Base-by-base conservation (phyloP, 2,888 invertebrate species). In the Aproaerema taeniolella region DNA sequence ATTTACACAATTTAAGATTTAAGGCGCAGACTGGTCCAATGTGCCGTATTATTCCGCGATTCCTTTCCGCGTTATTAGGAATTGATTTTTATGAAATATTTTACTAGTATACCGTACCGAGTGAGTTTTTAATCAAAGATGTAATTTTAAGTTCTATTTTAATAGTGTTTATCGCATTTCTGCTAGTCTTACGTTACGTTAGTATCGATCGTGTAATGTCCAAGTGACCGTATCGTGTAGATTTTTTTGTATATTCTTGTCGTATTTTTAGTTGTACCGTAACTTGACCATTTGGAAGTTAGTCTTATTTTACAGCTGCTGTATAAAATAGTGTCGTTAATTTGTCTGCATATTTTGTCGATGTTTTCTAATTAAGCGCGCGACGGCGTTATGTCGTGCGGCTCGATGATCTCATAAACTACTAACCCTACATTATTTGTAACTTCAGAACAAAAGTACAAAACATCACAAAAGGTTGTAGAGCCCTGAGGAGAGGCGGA, bases 121-220 rank as follows among this genome's bases (percentile, higher is more conserved):
- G 83, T 83, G 83, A 83, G 80, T 82, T 82, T 76, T 75, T 59
- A 77, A 83, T 82, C 86, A 85, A 86, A 85, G 86, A 86, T 85
- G 75, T 85, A 82, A 76, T 55, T 77, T 81, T 81, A 83, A 79
- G 79, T 82, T 85, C 68, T 68, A 71, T 63, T 69, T 74, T 70
- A 62, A 65, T 83, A 82, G 82, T 83, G 71, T 80, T 78, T 80
- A 82, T 81, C 74, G 81, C 86, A 82, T 85, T 85, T 86, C 82
- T 74, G 69, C 86, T 86, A 86, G 86, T 86, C 86, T 85, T 85
- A 85, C 79, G 78, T 85, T 82, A 70, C 62, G 66, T 78, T 79
- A 77, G 75, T 74, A 61, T 75, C 73, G 74, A 71, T 70, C 60
- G 62, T 62, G 72, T 76, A 67, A 16, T 71, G 67, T 72, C 67